Percentiles rank a stretch among this genome's conserved stretches.
phyloP scores from a whole-genome alignment of 2,888 invertebrate genomes.

The Pollenia labialis region DNA sequence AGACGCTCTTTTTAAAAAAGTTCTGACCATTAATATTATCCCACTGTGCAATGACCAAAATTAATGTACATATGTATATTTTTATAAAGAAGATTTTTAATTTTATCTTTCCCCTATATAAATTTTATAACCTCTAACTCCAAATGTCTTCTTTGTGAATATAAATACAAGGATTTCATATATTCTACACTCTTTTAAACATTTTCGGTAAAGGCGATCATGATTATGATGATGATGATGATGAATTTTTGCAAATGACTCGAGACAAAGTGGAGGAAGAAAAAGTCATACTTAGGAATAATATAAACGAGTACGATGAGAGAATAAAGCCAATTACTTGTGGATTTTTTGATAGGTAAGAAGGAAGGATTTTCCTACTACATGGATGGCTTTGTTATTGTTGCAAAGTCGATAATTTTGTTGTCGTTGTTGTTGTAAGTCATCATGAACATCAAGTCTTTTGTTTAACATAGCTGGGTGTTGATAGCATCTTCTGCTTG shows the following conservation, averaged over 20 bases:
- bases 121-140: slow-evolving; percentile 7
- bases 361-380: slow-evolving; percentile 40
- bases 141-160: slow-evolving; percentile 40
- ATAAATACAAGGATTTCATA: slow-evolving; percentile 19
- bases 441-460: slow-evolving; percentile 74
- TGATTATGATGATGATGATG: slow-evolving; percentile 21
- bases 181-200: background rate
- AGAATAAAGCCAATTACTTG: slow-evolving; percentile 67
- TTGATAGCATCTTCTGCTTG: slow-evolving; percentile 76
- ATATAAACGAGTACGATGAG: slow-evolving; percentile 41
- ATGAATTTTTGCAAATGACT: slow-evolving; percentile 58
- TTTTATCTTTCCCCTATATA: slow-evolving; percentile 25
- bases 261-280: slow-evolving; percentile 1
- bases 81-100: background rate
- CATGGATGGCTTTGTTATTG: slow-evolving; percentile 32
- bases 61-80: background rate
- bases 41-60: slow-evolving; percentile 25
- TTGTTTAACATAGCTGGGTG: slow-evolving; percentile 74
- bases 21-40: background rate
- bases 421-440: slow-evolving; percentile 68
- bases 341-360: slow-evolving; percentile 52
- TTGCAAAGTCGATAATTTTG: slow-evolving; percentile 49
- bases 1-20: no score
- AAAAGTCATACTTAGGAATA: slow-evolving; percentile 19
- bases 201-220: slow-evolving; percentile 25